Percentiles rank a stretch among this genome's conserved stretches.
phyloP scores from a whole-genome alignment of 1,140 invertebrate genomes.

The Tetraneura akinire region DNA sequence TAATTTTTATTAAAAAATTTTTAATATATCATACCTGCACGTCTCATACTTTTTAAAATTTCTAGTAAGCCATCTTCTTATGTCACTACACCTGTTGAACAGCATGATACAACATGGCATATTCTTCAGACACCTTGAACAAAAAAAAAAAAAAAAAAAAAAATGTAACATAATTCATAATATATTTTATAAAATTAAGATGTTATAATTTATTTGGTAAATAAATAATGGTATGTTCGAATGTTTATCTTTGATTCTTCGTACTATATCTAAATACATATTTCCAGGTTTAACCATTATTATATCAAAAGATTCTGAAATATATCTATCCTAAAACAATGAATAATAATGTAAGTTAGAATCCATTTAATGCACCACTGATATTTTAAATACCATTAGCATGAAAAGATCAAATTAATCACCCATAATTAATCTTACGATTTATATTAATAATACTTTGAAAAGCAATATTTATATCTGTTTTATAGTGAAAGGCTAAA shows the following conservation, averaged over 20 bases:
- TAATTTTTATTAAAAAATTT: neutral
- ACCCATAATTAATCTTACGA: neutral
- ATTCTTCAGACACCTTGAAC: constrained; percentile 89
- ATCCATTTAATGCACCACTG: too few relatives aligned
- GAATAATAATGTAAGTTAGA: too few relatives aligned
- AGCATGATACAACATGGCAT: constrained; percentile 87
- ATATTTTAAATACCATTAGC: too few relatives aligned
- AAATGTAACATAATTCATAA: too few relatives aligned
- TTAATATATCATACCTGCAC: constrained; percentile 67
- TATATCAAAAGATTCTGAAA: constrained; percentile 93
- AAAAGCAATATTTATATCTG: neutral
- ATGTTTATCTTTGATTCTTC: constrained; percentile 78
- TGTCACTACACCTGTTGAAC: constrained; percentile 74
- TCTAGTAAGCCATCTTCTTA: constrained; percentile 80
- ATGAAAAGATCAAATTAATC: neutral
- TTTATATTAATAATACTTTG: neutral
- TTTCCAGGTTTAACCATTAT: constrained; percentile 97
- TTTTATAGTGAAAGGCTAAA: neutral
- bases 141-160: too few relatives aligned
- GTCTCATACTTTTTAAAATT: constrained; percentile 77
- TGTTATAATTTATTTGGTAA: constrained; percentile 70
- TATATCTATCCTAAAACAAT: constrained; percentile 74
- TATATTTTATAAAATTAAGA: constrained; percentile 1
- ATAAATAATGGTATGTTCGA: constrained; percentile 89
- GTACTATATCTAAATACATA: constrained; percentile 90